Percentiles rank a stretch among this genome's conserved stretches.
phyloP scores from a whole-genome alignment of 2,888 invertebrate species.

The Noctua pronuba region DNA sequence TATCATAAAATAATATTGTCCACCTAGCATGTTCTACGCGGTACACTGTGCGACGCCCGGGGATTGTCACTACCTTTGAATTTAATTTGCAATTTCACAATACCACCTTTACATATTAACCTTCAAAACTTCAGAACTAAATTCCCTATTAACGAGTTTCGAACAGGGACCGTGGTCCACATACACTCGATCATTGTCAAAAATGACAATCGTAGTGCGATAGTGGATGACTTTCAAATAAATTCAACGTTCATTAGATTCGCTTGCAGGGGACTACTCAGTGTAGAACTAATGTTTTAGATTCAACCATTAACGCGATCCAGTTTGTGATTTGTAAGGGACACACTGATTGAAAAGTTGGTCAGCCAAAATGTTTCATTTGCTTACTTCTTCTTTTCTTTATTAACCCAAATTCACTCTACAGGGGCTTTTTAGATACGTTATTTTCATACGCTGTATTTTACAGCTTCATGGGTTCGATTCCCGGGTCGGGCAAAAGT shows the following conservation, averaged over 20 bases:
- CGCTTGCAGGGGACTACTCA: slow-evolving; percentile 66
- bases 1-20: too few relatives aligned
- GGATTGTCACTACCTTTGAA: not conserved
- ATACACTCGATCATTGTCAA: slow-evolving; percentile 66
- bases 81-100: slow-evolving; percentile 14
- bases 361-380: not conserved
- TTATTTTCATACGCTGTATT: not conserved
- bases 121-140: slow-evolving; percentile 25
- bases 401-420: not conserved
- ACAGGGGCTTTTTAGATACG: not conserved
- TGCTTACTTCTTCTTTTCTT: not conserved
- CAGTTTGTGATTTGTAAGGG: slow-evolving; percentile 59
- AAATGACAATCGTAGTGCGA: slow-evolving; percentile 67
- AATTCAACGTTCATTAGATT: slow-evolving; percentile 77
- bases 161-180: slow-evolving; percentile 49
- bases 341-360: slow-evolving; percentile 39
- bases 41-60: too few relatives aligned
- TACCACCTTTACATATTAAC: slow-evolving; percentile 29
- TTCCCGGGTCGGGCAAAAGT: not conserved
- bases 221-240: slow-evolving; percentile 79
- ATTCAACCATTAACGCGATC: slow-evolving; percentile 72
- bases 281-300: slow-evolving; percentile 78
- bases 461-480: not conserved
- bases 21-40: too few relatives aligned
- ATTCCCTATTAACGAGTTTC: slow-evolving; percentile 54